Percentiles rank a stretch among this genome's conserved stretches.
Conservation (phyloP, 2,797 vertebrate species). For the Dallia pectoralis region DNA sequence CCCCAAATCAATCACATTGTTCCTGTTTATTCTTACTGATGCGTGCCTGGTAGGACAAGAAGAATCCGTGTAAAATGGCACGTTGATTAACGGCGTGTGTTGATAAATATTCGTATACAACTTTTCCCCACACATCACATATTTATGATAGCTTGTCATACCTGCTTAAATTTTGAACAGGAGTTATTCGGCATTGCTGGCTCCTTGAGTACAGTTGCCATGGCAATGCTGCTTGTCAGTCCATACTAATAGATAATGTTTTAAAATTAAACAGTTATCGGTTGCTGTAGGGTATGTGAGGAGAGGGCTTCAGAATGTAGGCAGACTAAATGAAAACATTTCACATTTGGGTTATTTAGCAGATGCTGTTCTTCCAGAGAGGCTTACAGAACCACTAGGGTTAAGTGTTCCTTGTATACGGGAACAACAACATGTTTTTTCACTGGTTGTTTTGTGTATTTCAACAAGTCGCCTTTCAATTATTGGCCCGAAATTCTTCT, state of each 20-base stretch:
- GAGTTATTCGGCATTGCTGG: neutral
- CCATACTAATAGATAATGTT: constrained; percentile 6
- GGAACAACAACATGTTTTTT: no score
- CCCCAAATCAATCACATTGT: neutral
- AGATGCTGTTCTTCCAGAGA: no score
- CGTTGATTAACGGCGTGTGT: neutral
- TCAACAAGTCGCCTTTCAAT: no score
- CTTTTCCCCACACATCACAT: neutral
- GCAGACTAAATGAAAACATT: neutral
- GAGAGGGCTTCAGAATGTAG: neutral
- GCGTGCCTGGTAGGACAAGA: neutral
- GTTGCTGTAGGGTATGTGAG: no score
- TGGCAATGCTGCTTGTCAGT: constrained; percentile 13
- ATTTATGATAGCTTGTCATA: neutral
- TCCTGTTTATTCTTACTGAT: neutral
- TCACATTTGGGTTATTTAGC: neutral
- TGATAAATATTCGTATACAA: neutral
- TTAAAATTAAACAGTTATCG: constrained; percentile 9
- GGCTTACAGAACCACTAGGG: neutral
- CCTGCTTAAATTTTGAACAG: neutral
- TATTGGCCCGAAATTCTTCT: no score
- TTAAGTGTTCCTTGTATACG: no score
- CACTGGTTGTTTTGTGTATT: no score
- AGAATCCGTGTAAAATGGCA: neutral
- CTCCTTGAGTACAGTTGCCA: constrained; percentile 16